phyloP scores from a whole-genome alignment of 2,113 vertebrate genomes.

The Geococcyx californianus region DNA sequence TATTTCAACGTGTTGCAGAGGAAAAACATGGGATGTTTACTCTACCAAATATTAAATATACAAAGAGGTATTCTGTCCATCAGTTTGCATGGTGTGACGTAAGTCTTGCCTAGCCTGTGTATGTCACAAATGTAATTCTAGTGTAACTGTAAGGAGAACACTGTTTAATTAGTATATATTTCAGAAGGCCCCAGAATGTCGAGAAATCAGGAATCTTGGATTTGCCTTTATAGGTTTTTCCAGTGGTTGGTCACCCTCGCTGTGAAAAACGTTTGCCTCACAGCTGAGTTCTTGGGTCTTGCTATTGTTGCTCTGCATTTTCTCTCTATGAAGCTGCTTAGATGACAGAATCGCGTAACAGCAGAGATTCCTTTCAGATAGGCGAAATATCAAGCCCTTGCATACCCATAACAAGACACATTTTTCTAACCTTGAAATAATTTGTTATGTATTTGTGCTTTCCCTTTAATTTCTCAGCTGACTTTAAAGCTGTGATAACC shows the following conservation, averaged over 20 bases:
- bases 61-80: rapidly evolving
- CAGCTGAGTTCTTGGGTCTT: not conserved
- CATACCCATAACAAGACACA: not conserved
- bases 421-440: not conserved
- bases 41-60: not conserved
- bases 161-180: not conserved
- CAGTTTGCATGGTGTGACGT: rapidly evolving
- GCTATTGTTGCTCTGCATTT: not conserved
- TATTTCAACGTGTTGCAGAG: not conserved
- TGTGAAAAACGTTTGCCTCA: rapidly evolving
- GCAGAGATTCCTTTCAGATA: not conserved
- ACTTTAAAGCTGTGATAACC: not conserved
- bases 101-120: not conserved
- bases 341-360: not conserved
- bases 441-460: not conserved
- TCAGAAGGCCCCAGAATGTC: not conserved
- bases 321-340: not conserved
- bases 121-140: not conserved
- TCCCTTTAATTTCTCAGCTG: not conserved
- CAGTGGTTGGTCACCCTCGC: not conserved
- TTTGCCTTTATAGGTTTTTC: not conserved
- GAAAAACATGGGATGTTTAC: not conserved
- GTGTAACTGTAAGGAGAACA: not conserved
- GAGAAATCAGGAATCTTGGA: not conserved
- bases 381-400: not conserved